Evolutionary conservation across 2,113 vertebrate genomes (phyloP), one percentile per base, ranked within the genome.

Genomic region (Amblyornis subalaris): DNA sequence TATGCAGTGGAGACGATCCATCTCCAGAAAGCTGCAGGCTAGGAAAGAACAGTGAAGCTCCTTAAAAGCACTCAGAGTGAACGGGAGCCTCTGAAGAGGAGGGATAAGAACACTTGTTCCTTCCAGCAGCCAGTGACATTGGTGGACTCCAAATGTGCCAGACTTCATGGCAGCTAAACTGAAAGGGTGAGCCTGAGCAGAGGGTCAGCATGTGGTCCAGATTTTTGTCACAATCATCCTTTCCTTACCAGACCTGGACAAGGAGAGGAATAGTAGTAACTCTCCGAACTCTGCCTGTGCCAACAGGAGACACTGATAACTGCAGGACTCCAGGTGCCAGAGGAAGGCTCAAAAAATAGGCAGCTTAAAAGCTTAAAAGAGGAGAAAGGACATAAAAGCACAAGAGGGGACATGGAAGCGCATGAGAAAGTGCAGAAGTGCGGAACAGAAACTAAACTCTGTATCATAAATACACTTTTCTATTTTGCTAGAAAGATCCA

Each of bases 1-100:
- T 95, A 79, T 76, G 87, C 42, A 72, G 54, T 60, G 87, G 91
- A 95, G 87, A 83, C 2, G 1, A 88, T 95, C 91, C 89, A 88
- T 94, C 87, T 90, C 92, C 92, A 96, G 85, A 96, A 94, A 79
- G 94, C 96, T 95, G 85, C 91, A 93, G 94, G 94, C 96, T 94
- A 94, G 87, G 85, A 95, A 96, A 94, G 85, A 91, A 91, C 87
- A 47, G 3, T 75, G 87, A 91, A 92, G 87, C 77, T 87, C 80
- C 70, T 92, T 82, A 88, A 85, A 77, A 96, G 86, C 73, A 73
- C 77, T 89, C 62, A 23, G 82, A 81, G 69, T 21, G 22, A 86
- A 86, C 2, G 0, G 50, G 53, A 94, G 73, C 50, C 77, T 85
- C 81, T 73, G 73, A 60, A 79, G 48, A 87, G 66, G 26, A 77